Base-by-base conservation (phyloP, 2,888 invertebrate genomes). In the Endomychus coccineus region DNA sequence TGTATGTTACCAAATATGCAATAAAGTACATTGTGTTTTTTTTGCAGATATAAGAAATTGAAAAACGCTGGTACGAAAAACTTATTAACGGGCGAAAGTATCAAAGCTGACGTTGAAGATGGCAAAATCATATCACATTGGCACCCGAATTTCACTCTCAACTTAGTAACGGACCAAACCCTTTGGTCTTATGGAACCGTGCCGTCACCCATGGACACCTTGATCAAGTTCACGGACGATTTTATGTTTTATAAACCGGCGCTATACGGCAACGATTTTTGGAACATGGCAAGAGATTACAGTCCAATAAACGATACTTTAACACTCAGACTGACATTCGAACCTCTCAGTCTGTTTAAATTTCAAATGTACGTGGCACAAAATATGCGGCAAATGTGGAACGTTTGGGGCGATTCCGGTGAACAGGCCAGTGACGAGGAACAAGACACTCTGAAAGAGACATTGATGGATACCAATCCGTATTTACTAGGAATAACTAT, bases 301-400 rank as follows among this genome's bases (percentile, higher is more conserved):
- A 77, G 80, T 42, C 90, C 92, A 0, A 78, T 98, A 37, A 76
- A 84, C 34, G 87, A 91, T 1, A 78, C 85, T 5, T 75, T 80
- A 52, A 78, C 71, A 54, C 68, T 92, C 11, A 73, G 75, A 43
- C 54, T 91, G 40, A 85, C 83, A 9, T 87, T 77, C 59, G 87
- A 92, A 59, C 98, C 98, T 0, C 68, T 99, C 42, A 89, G 92
- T 36, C 72, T 99, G 52, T 92, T 98, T 65, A 95, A 92, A 63
- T 98, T 95, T 94, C 98, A 99, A 67, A 67, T 99, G 51, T 99
- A 97, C 64, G 88, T 94, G 2, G 94, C 97, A 4, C 98, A 98
- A 64, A 81, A 85, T 19, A 90, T 92, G 87, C 75, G 87, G 50
- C 87, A 83, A 57, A 87, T 88, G 64, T 85, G 91, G 78, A 75